A percentile compares a stretch with the other conserved stretches of the same genome.
Evolutionary conservation across 2,113 vertebrate genomes (phyloP).

Genomic region (Elgaria multicarinata): DNA sequence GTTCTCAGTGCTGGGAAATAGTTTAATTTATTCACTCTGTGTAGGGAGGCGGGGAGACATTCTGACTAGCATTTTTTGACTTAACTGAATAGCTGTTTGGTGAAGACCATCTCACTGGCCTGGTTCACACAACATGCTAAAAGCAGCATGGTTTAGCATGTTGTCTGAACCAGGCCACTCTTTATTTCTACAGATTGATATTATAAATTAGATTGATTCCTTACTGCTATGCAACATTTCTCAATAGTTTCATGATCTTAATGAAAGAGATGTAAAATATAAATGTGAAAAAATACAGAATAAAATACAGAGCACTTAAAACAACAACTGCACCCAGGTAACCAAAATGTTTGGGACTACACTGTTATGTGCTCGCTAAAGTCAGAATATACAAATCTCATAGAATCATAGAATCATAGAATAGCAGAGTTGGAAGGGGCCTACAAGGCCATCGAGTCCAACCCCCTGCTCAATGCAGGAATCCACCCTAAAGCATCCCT

Average conservation of each 20-base stretch:
- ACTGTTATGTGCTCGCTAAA: background rate
- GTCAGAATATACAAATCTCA: background rate
- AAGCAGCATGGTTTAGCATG: no score
- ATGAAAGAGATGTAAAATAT: background rate
- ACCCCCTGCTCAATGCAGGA: no score
- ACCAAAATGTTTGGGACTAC: background rate
- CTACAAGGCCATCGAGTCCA: no score
- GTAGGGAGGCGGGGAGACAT: no score
- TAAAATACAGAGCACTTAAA: background rate
- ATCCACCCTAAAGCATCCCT: no score
- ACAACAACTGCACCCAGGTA: background rate
- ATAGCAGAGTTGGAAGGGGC: no score
- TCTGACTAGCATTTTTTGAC: slow-evolving; percentile 4
- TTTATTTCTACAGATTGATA: slow-evolving; percentile 16
- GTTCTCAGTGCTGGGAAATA: background rate
- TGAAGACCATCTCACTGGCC: background rate
- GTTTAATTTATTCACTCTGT: background rate
- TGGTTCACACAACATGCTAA: no score
- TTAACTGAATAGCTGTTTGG: slow-evolving; percentile 10
- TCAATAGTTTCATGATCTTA: background rate
- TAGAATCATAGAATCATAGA: no score
- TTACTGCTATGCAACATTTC: background rate
- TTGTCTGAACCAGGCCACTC: no score
- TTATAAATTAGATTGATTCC: slow-evolving; percentile 1
- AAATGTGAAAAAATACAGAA: background rate